A percentile compares a stretch with the other conserved stretches of the same genome.
Conservation (phyloP, 1,140 invertebrate genomes). For the Pseudomyrmex gracilis region DNA sequence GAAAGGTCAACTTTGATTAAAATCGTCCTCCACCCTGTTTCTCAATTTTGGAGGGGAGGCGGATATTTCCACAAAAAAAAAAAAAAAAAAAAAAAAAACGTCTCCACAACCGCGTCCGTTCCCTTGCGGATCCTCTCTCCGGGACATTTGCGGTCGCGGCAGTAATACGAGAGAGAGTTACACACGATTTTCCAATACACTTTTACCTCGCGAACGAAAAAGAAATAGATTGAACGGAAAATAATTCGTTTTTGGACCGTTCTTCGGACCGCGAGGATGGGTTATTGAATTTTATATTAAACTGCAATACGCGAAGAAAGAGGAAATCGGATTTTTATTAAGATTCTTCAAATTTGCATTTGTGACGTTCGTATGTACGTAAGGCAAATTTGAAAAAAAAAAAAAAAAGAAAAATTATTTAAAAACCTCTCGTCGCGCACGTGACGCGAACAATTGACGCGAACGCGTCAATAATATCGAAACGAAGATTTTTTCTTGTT, state of each 20-base stretch:
- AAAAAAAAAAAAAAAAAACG: slow-evolving; percentile 1
- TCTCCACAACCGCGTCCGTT: not conserved
- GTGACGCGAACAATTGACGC: too few relatives aligned
- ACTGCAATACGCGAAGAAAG: not conserved
- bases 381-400: too few relatives aligned
- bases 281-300: slow-evolving; percentile 15
- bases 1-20: slow-evolving; percentile 54
- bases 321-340: too few relatives aligned
- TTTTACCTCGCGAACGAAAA: not conserved
- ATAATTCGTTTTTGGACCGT: slow-evolving; percentile 10
- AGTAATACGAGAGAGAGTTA: slow-evolving; percentile 17
- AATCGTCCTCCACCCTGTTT: not conserved
- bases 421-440: too few relatives aligned
- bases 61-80: slow-evolving; percentile 13
- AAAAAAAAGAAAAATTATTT: too few relatives aligned
- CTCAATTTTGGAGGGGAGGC: not conserved
- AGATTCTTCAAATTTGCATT: not conserved
- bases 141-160: not conserved
- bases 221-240: slow-evolving; percentile 11
- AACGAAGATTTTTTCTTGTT: not conserved
- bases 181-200: slow-evolving; percentile 28
- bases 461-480: too few relatives aligned
- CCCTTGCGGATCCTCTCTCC: not conserved
- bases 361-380: too few relatives aligned
- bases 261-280: not conserved